Percentiles rank a stretch among this genome's conserved stretches.
These are phyloP conservation scores for Xiphophorus birchmanni DNA, from an alignment of 2,797 vertebrate genomes.

Conservation along the genomic window DNA sequence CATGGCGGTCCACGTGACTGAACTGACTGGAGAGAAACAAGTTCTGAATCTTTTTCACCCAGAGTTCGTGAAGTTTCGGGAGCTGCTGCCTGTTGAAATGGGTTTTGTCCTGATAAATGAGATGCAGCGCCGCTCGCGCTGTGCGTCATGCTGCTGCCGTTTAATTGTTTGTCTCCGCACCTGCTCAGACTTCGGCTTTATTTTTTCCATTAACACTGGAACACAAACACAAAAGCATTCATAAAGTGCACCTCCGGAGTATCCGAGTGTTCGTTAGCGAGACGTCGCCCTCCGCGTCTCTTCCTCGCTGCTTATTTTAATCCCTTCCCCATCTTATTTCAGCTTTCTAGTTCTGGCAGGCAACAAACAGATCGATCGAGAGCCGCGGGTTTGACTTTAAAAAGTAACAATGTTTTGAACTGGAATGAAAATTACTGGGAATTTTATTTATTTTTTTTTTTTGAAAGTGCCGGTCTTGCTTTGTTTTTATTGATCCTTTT, in stretches of 20 bases:
- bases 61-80: not conserved
- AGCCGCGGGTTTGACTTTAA: slow-evolving; percentile 43
- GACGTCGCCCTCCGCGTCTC: not conserved
- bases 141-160: not conserved
- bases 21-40: not conserved
- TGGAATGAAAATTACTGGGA: slow-evolving; percentile 27
- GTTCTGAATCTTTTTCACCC: not conserved
- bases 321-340: slow-evolving; percentile 42
- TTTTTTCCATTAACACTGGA: not conserved
- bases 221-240: not conserved
- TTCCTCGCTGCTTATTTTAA: not conserved
- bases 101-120: not conserved
- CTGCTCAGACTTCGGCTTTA: not conserved
- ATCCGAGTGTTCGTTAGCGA: not conserved
- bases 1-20: not conserved
- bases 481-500: slow-evolving; percentile 52
- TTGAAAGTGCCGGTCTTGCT: slow-evolving; percentile 13
- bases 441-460: not conserved
- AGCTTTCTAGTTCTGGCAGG: slow-evolving; percentile 29
- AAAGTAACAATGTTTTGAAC: slow-evolving; percentile 52
- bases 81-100: not conserved
- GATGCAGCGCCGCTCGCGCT: not conserved
- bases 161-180: not conserved
- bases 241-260: not conserved
- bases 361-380: slow-evolving; percentile 62